Evolutionary conservation across 2,113 vertebrate genomes (phyloP).

Genomic region (Pandion haliaetus): DNA sequence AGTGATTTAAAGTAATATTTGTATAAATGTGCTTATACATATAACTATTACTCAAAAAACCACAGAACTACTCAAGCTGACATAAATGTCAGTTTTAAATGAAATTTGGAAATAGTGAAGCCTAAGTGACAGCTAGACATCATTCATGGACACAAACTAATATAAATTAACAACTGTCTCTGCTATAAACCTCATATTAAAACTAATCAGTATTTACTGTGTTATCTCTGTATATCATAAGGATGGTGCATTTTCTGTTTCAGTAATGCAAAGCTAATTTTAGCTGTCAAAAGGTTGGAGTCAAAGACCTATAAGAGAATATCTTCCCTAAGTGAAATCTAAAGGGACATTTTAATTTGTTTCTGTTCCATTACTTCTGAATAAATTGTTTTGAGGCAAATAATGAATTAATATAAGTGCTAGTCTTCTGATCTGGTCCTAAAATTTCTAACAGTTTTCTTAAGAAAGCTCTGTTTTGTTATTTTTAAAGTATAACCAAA

Average conservation of each 20-base stretch:
- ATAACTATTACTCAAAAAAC: not conserved
- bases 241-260: not conserved
- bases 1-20: not conserved
- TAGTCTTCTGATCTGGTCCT: not conserved
- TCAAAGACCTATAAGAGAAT: constrained; percentile 33
- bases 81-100: not conserved
- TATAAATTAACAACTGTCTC: not conserved
- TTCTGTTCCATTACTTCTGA: constrained; percentile 7
- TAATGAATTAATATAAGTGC: not conserved
- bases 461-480: not conserved
- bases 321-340: constrained; percentile 19
- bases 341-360: constrained; percentile 22
- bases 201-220: constrained; percentile 2
- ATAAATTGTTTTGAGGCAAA: constrained; percentile 19
- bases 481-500: not conserved
- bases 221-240: not conserved
- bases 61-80: not conserved
- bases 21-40: not conserved
- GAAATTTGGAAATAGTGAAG: not conserved
- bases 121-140: not conserved
- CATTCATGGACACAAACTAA: not conserved
- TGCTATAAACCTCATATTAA: not conserved
- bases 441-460: not conserved
- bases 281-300: constrained; percentile 13
- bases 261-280: constrained; percentile 41